Base-by-base conservation (phyloP, 2,888 invertebrate species). In the Meiosimyza decipiens region DNA sequence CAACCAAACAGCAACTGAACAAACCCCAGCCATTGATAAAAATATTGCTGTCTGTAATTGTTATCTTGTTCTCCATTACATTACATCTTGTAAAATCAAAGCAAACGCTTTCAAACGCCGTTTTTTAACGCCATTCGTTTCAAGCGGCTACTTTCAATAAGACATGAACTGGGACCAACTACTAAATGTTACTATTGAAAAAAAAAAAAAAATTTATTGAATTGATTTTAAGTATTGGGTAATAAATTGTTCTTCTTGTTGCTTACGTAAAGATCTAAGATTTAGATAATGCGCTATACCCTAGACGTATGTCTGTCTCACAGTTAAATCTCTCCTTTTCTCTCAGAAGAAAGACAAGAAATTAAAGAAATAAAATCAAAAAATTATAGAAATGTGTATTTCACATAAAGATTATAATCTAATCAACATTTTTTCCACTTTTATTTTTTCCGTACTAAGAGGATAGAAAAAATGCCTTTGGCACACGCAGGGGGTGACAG, bases 401-500 rank as follows among this genome's bases (percentile, higher is more conserved):
- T 83, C 82, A 83, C 82, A 83, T 83, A 83, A 82, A 84, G 83
- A 84, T 84, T 82, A 81, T 77, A 80, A 84, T 84, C 83, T 83
- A 84, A 84, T 84, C 84, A 62, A 52, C 69, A 67, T 67, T 60
- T 49, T 63, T 63, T 63, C 22, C 49, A 65, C 65, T n/a, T 63
- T 16, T 63, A 49, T 15, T 47, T 63, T 49, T 47, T 16, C 40
- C 40, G 40, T 40, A 9, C 9, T 28, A 40, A 40, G 40, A 9
- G 6, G 6, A 40, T 6, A 40, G 40, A 55, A 75, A 75, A 77
- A 67, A 55, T 71, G 78, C 67, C 75, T 72, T 79, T 83, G 84
- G 82, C 82, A 82, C 82, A 82, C 84, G 82, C 83, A 83, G 84
- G 82, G 82, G 82, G 84, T 70, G 40, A 16, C 52, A 11, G 7